Base-by-base conservation (phyloP, 2,797 vertebrate species). In the Cyclura pinguis region DNA sequence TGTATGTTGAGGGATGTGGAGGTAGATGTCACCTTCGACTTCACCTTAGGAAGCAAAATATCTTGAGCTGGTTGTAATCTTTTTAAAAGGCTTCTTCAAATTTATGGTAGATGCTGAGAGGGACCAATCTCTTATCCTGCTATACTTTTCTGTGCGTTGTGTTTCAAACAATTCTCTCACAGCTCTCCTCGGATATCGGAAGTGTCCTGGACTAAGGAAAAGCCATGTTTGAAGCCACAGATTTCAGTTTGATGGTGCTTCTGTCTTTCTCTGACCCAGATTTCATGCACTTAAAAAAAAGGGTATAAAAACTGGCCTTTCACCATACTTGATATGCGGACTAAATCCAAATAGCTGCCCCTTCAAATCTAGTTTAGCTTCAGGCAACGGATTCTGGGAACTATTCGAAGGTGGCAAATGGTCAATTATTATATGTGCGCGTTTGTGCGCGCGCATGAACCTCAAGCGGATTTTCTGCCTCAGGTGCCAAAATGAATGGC, bases 401-500 rank as follows among this genome's bases (percentile, higher is more conserved):
- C 27, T 29, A 42, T 32, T 42, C 4, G 18, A 74, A 59, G 24
- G 64, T 57, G 67, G 80, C 80, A 42, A 47, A 32, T 32, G 35
- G 24, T 73, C 24, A 72, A 20, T 29, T 55, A 57, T 57, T 38
- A 24, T 18, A 29, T 59, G 47, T 38, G 47, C 55, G n/a, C 13
- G 8, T 86, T 72, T 77, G 55, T 62, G 24, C n/a, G 74, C 18
- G 6, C 29, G 38, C 35, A n/a, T 47, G 82, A 35, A 82, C 3
- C 55, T 24, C 22, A n/a, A 20, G 18, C 72, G 59, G 18, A 89
- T 84, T 89, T 84, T 89, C 81, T 57, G 59, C 59, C 69, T 69
- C n/a, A 64, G 20, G 72, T 59, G 57, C 29, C 57, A 84, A 62
- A 89, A 89, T 64, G 35, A 77, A 77, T 89, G 38, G 9, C 57